Percentiles rank a stretch among this genome's conserved stretches.
phyloP scores from a whole-genome alignment of 1,140 invertebrate genomes.

The Propsilocerus akamusi region DNA sequence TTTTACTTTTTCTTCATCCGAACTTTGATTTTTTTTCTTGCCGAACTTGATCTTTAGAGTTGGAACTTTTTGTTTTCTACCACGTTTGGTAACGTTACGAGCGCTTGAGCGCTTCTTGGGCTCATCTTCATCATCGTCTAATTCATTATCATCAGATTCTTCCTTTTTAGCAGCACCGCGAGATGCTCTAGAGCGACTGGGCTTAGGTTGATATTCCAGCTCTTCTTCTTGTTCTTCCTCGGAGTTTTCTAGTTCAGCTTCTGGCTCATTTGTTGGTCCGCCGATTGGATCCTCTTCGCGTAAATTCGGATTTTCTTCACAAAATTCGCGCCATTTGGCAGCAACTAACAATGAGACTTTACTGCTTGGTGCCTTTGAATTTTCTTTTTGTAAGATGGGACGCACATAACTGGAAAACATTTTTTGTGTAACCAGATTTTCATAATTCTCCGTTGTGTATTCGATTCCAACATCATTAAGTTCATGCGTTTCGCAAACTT shows the following conservation, averaged over 20 bases:
- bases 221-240: constrained; percentile 26
- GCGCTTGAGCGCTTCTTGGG: constrained; percentile 31
- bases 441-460: constrained; percentile 78
- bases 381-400: constrained; percentile 81
- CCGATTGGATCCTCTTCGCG: constrained; percentile 12
- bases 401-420: constrained; percentile 86
- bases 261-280: constrained; percentile 14
- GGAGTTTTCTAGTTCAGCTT: constrained; percentile 26
- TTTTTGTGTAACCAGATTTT: constrained; percentile 89
- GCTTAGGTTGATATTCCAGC: constrained; percentile 37
- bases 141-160: constrained; percentile 52
- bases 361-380: constrained; percentile 83
- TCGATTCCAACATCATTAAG: constrained; percentile 80
- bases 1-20: constrained; percentile 59
- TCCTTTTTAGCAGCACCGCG: background rate
- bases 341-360: constrained; percentile 92
- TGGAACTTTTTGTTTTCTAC: constrained; percentile 60
- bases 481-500: constrained; percentile 81
- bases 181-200: constrained; percentile 28
- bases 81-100: constrained; percentile 41
- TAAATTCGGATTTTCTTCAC: constrained; percentile 63
- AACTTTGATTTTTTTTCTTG: constrained; percentile 69
- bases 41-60: constrained; percentile 91
- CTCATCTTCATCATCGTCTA: constrained; percentile 53
- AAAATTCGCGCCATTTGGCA: constrained; percentile 92